Evolutionary conservation across 2,797 vertebrate genomes (phyloP).

Genomic region (Gymnothorax reevesii): DNA sequence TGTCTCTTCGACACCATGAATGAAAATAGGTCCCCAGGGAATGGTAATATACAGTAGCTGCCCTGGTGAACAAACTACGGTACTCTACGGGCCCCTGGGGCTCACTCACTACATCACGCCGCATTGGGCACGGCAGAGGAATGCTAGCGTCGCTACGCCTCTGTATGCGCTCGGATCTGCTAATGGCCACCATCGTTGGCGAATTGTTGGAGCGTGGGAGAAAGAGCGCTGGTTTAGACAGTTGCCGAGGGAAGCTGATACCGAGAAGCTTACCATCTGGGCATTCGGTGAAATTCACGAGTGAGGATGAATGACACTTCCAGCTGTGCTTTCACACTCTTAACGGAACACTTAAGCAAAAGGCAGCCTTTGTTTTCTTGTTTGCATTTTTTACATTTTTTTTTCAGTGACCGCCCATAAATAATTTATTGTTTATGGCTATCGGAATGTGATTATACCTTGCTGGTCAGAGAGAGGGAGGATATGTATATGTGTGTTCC

Average conservation of each 20-base stretch:
- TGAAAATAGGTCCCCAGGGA: neutral
- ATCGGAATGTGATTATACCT: neutral
- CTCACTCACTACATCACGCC: neutral
- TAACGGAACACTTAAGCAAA: conserved; percentile 20
- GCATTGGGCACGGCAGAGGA: neutral
- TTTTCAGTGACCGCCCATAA: neutral
- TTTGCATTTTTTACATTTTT: conserved; percentile 11
- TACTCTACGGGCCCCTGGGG: neutral
- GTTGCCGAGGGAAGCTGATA: conserved; percentile 26
- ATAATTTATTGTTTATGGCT: neutral
- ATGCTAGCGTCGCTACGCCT: neutral
- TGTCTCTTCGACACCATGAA: neutral
- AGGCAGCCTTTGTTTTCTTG: conserved; percentile 15
- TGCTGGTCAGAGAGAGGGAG: neutral
- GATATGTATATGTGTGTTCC: neutral
- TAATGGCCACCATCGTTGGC: conserved; percentile 29
- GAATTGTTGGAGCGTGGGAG: conserved; percentile 23
- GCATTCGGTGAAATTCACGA: conserved; percentile 13
- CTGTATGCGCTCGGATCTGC: neutral
- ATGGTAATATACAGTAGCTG: neutral
- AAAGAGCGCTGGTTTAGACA: conserved; percentile 20
- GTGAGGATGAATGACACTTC: conserved; percentile 39
- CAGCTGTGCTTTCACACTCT: conserved; percentile 36
- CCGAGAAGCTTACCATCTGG: conserved; percentile 31
- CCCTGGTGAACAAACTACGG: neutral